Base-by-base conservation (phyloP, 2,888 invertebrate genomes). In the Pycnomerus fuliginosus region DNA sequence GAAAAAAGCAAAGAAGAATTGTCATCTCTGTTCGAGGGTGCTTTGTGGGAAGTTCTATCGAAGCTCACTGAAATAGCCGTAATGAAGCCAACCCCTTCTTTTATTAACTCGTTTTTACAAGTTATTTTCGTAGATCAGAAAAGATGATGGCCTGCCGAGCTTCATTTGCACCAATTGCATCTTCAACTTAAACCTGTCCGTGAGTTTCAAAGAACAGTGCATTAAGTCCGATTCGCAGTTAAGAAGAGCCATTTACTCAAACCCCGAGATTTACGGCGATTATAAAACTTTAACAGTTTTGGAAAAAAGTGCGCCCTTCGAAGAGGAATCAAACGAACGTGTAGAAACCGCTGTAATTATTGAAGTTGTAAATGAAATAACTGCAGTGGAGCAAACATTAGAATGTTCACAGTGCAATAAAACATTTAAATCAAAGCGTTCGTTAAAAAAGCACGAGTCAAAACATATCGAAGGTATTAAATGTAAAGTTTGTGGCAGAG, bases 181-280 rank as follows among this genome's bases (percentile, higher is more conserved):
- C 16, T 53, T 56, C 37, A 61, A 60, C 32, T 45, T 69, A 31
- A 61, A 61, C 22, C 39, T 59, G n/a, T 61, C 68, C 4, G 31
- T 60, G n/a, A 53, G 55, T 28, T 71, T 71, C 41, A 65, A 62
- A 56, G 60, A 62, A 32, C 65, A 64, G 42, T 67, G 67, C 30
- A 42, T 51, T 24, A 61, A 60, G 34, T 61, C 65, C 1, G 69
- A 71, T 29, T 16, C 49, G 5, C 60, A 64, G 24, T 51, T 70
- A 33, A 51, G 55, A 38, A 51, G 42, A 35, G 30, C 45, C 12
- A 27, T 53, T 13, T 43, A 28, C 25, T 29, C 40, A 3, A 44
- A 43, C n/a, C 36, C 29, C 3, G 42, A 42, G 12, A 35, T 23
- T 30, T 44, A 37, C 25, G 30, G 20, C n/a, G 31, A 43, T 8